Base-by-base conservation (phyloP, 2,888 invertebrate genomes). In the Heliconius ismenius region DNA sequence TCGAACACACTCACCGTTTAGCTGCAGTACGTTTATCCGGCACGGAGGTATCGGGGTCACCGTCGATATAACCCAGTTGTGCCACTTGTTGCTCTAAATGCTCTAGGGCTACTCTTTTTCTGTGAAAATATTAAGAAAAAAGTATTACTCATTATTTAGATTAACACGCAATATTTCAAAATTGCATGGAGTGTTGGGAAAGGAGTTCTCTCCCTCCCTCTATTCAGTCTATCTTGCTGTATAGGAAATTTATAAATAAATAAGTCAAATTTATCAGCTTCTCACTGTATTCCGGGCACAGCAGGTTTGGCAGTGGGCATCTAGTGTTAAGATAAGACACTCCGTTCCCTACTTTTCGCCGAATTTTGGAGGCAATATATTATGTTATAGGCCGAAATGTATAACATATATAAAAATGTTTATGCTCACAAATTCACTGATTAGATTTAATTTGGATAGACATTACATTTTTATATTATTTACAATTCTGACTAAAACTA, bases 1-100 rank as follows among this genome's bases (percentile, higher is more conserved):
- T 28, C 7, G 28, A 49, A 28, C 32, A 21, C 4, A 13, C 62
- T 32, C 28, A 79, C 82, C 82, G 76, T 73, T 81, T 82, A 32
- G 79, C 77, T 28, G 78, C 78, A n/a, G 86, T 86, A 82, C 91
- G 81, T 79, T 91, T 90, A 86, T 90, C 90, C 0, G 90, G 87
- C 21, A 78, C 13, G 4, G 78, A 70, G 64, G 79, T 58, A 65
- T 79, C 80, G 24, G 79, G 78, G 73, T 80, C 80, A 80, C 83
- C 97, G 90, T 98, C 98, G 81, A 98, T 98, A 90, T 96, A 98
- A 77, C 97, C 96, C 80, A 98, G 95, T 83, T 97, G 96, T 0
- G 96, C 96, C 10, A 97, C 92, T 84, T 97, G 96, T 88, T 97
- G 97, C 75, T 83, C 83, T 74, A 83, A 69, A 54, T 81, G 81